Conservation (phyloP, 2,797 vertebrate species). For the Falco peregrinus region DNA sequence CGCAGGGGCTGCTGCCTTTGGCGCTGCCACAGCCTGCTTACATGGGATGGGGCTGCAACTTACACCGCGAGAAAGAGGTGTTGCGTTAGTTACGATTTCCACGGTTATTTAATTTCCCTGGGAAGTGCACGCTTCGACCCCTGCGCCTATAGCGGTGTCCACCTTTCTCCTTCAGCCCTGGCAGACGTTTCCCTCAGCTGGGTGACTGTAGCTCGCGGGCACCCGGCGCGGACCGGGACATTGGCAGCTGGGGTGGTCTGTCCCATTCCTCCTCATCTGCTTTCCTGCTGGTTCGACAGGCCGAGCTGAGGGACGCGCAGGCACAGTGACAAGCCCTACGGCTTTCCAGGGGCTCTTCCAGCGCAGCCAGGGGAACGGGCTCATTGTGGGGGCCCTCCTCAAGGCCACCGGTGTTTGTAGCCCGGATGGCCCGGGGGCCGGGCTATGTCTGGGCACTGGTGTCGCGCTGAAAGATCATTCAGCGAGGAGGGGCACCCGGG, state of each 20-base stretch:
- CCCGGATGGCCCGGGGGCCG: fast-evolving
- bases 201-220: neutral
- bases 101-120: neutral
- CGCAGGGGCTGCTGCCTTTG: neutral
- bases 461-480: fast-evolving
- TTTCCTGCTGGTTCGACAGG: too few species aligned
- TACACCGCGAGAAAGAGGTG: neutral
- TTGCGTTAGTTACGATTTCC: neutral
- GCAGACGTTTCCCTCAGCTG: neutral
- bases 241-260: fast-evolving
- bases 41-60: neutral
- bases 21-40: neutral
- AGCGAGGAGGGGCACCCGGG: fast-evolving
- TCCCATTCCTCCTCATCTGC: neutral
- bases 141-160: fast-evolving
- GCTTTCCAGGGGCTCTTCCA: neutral
- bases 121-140: neutral
- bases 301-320: neutral
- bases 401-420: too few species aligned
- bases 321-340: neutral
- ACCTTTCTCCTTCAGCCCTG: neutral
- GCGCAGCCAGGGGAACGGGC: fast-evolving
- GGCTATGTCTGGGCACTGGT: fast-evolving
- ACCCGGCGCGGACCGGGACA: neutral
- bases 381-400: too few species aligned